Base-by-base conservation (phyloP, 2,888 invertebrate genomes). In the Lordiphosa andalusiaca region DNA sequence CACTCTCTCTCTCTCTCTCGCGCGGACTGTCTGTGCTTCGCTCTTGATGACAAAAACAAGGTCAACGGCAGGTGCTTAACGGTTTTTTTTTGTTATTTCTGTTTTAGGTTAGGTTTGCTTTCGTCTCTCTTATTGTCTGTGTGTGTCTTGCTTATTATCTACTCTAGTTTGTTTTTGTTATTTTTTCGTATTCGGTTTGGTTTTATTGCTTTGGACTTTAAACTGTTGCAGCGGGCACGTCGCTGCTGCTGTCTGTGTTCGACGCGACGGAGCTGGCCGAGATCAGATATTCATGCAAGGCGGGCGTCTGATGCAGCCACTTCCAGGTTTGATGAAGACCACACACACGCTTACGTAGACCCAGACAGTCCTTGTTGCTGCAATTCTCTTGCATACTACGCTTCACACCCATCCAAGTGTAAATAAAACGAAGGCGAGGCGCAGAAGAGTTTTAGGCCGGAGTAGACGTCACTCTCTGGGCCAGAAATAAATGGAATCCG, bases 281-380 rank as follows among this genome's bases (percentile, higher is more conserved):
- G 90, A 96, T 94, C 86, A 96, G 92, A 88, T 95, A 95, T 86
- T 96, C 95, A 92, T 96, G 96, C 64, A 96, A 92, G 84, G 94
- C 94, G 87, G 95, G 94, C 73, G 96, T 96, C 90, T 96, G 96
- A 90, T 96, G 96, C 90, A 96, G 91, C 96, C 96, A 96, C 96
- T 96, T 96, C 94, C 95, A 96, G 89, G 96, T 96, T 91, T 96
- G 96, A 91, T 96, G 95, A 91, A 96, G 93, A 91, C 93, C 93
- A 91, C 94, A 95, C 90, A 94, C 94, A 91, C 96, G 95, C 92
- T 93, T 93, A 91, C 96, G 94, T 91, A 96, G 94, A 92, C 94
- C 95, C 92, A 96, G 92, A 93, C 88, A 90, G 77, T 90, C 89
- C 77, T 89, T 89, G 74, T 85, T 77, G 67, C 71, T 65, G 67